These are phyloP conservation scores for Drosophila fuyamai DNA, from an alignment of 1,140 invertebrate species.

Conservation along the genomic window DNA sequence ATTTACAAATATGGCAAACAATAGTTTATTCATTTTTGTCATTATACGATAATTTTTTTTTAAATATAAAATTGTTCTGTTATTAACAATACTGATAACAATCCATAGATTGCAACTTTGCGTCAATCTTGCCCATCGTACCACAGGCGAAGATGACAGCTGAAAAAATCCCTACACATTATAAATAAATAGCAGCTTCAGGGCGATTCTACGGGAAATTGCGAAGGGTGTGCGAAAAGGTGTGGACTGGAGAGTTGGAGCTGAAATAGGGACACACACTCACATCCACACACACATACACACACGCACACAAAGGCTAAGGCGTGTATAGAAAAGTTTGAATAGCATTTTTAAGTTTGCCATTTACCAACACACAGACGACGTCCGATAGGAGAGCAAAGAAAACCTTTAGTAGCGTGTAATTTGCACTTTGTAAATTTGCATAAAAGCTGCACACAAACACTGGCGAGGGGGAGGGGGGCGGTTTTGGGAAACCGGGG, in stretches of 20 bases:
- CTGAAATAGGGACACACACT: slow-evolving; percentile 37
- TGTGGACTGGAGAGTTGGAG: slow-evolving; percentile 15
- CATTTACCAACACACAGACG: slow-evolving; percentile 65
- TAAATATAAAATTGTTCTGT: not conserved
- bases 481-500: not conserved
- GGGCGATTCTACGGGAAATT: slow-evolving; percentile 15
- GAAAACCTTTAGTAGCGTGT: slow-evolving; percentile 82
- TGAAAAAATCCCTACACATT: slow-evolving; percentile 42
- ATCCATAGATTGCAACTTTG: no score
- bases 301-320: slow-evolving; percentile 23
- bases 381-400: slow-evolving; percentile 60
- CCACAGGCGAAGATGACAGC: not conserved
- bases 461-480: not conserved
- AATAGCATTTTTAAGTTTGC: slow-evolving; percentile 82
- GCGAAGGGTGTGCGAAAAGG: slow-evolving; percentile 22
- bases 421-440: slow-evolving; percentile 84
- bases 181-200: slow-evolving; percentile 71
- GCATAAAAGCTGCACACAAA: slow-evolving; percentile 77
- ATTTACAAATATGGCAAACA: no score
- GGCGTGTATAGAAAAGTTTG: slow-evolving; percentile 69
- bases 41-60: not conserved
- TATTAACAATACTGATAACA: not conserved
- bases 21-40: no score
- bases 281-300: slow-evolving; percentile 9
- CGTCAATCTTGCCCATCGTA: slow-evolving; percentile 33